phyloP scores from a whole-genome alignment of 2,113 vertebrate genomes.

The Grus americana region DNA sequence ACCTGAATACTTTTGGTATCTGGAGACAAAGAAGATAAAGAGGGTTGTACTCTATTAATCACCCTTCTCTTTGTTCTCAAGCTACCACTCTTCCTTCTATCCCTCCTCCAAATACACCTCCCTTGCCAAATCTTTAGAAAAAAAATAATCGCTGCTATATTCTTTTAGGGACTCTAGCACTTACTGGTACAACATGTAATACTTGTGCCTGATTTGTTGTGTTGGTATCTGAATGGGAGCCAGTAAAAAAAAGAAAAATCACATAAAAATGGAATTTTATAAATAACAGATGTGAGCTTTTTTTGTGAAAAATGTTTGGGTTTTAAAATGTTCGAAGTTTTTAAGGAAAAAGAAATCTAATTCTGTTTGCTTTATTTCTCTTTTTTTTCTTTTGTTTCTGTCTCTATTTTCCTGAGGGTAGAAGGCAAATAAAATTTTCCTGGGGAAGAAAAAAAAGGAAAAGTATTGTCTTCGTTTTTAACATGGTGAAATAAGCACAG shows the following conservation, averaged over 20 bases:
- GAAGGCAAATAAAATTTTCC: not conserved
- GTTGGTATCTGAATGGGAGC: not conserved
- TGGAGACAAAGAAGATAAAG: conserved; percentile 45
- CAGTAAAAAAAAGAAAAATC: not conserved
- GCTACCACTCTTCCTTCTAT: conserved; percentile 19
- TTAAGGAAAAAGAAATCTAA: not conserved
- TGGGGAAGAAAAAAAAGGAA: not conserved
- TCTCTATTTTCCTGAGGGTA: not conserved
- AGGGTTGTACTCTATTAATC: conserved; percentile 36
- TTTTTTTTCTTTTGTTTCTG: not conserved
- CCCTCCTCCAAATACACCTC: conserved; percentile 30
- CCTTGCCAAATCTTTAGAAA: conserved; percentile 24
- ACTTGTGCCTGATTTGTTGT: not conserved
- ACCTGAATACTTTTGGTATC: conserved; percentile 64
- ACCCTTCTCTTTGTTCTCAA: conserved; percentile 53
- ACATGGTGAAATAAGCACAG: not conserved
- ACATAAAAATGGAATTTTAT: conserved; percentile 49
- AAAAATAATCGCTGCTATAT: not conserved
- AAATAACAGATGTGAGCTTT: conserved; percentile 39
- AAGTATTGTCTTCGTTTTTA: not conserved
- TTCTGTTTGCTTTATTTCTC: not conserved
- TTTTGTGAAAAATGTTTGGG: not conserved
- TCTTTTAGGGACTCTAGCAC: conserved; percentile 43
- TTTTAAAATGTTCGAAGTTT: not conserved
- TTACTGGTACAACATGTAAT: conserved; percentile 51